A percentile compares a stretch with the other conserved stretches of the same genome.
phyloP scores from a whole-genome alignment of 30 jellyfish, hydroid and myxozoan genomes.

The Clytia hemisphaerica region DNA sequence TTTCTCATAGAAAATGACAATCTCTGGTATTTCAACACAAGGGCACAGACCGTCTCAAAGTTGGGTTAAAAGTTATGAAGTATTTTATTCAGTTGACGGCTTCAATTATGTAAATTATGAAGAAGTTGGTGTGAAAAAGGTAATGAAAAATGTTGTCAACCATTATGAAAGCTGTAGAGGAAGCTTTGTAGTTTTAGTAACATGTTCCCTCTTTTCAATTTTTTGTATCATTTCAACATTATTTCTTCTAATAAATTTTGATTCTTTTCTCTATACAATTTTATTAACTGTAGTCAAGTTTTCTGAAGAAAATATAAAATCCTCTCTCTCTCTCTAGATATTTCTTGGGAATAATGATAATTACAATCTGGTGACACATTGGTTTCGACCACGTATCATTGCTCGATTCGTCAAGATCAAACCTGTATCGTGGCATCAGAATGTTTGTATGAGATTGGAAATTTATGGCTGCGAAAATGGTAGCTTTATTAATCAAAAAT shows the following conservation, averaged over 20 bases:
- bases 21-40: conserved; percentile 86
- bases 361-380: conserved; percentile 62
- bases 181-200: no score
- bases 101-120: conserved; percentile 42
- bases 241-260: not conserved
- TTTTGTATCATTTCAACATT: not conserved
- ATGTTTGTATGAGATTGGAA: conserved; percentile 81
- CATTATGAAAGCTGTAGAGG: no score
- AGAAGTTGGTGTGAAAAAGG: conserved; percentile 57
- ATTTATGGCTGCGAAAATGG: conserved; percentile 77
- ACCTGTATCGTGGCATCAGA: conserved; percentile 84
- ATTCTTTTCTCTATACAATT: not conserved
- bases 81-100: conserved; percentile 44
- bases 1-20: conserved; percentile 12
- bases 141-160: no score
- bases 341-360: conserved; percentile 65
- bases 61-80: conserved; percentile 80
- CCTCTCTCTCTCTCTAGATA: conserved; percentile 22
- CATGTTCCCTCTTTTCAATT: not conserved
- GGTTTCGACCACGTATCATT: conserved; percentile 78
- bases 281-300: not conserved
- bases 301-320: not conserved
- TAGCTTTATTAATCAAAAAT: no score
- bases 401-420: conserved; percentile 54
- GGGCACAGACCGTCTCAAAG: conserved; percentile 59